phyloP scores from a whole-genome alignment of 2,113 vertebrate species.

The Apodemus sylvaticus region DNA sequence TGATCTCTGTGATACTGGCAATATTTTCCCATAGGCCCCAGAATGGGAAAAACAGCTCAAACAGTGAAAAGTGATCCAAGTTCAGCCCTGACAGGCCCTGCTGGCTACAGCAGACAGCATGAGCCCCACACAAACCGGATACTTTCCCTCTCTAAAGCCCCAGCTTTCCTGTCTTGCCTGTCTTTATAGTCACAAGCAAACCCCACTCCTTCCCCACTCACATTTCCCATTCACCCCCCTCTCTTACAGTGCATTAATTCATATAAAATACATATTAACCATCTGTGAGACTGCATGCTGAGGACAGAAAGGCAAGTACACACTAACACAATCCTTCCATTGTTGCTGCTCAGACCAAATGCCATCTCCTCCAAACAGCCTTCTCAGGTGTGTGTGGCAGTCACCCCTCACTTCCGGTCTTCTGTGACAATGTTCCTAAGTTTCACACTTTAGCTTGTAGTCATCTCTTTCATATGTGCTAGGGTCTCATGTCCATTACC shows the following conservation, averaged over 20 bases:
- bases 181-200: neutral
- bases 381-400: neutral
- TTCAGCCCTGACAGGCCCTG: neutral
- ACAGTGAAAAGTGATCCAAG: constrained; percentile 37
- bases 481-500: neutral
- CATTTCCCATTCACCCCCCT: accelerated
- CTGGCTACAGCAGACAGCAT: neutral
- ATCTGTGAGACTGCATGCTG: neutral
- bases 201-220: neutral
- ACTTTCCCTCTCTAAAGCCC: neutral
- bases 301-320: neutral
- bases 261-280: neutral
- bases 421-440: neutral
- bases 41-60: constrained; percentile 46
- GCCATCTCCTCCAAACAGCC: neutral
- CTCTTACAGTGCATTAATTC: neutral
- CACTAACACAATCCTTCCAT: neutral
- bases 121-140: neutral
- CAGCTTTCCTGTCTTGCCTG: neutral
- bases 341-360: neutral
- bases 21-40: constrained; percentile 31
- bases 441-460: neutral
- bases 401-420: neutral
- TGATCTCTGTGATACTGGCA: constrained; percentile 38
- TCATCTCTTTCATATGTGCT: neutral